Base-by-base conservation (phyloP, 1,140 invertebrate species). In the Anoplophora glabripennis region DNA sequence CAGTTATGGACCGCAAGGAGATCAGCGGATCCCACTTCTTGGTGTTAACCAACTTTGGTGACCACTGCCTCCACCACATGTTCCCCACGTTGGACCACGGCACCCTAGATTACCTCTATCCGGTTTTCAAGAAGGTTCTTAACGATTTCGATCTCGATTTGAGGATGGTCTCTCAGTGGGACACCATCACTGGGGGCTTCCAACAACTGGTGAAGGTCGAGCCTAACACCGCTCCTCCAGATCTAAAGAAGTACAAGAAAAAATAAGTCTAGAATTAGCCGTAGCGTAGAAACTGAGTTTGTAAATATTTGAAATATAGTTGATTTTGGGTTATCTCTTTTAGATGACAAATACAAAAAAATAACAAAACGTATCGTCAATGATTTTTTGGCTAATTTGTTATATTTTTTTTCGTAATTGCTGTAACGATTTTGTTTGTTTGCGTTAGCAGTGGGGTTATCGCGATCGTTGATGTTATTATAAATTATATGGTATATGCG, bases 51-150 rank as follows among this genome's bases (percentile, higher is more conserved):
- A 81, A 84, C 59, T 93, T 90, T 60, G 91, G 90, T 7, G 83
- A 87, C 35, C 91, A 94, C 70, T 76, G 77, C 2, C 75, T 92
- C 0, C 90, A 94, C 71, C 91, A 93, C 78, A 75, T 94, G 1
- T 84, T 93, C 62, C 91, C 90, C 0, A 90, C 89, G 0, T 69
- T 93, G n/a, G 90, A 93, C 71, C 90, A 93, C 64, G 83, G 81
- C 0, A 81, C 86, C 47, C 75, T 93, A 21, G 76, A 80, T 1
- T 72, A 83, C 15, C 76, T 92, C 8, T 79, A 86, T 64, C 83
- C 85, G 0, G 75, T 84, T 1, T 83, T 91, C 34, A 65, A 84
- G n/a, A 71, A 89, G 64, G 88, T 86, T 2, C 84, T 87, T 57
- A 72, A 83, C 40, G 83, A 92, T 70, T 92, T 90, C 70, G 79